Evolutionary conservation across 2,888 invertebrate species (phyloP).

Genomic region (Odontocerum albicorne): DNA sequence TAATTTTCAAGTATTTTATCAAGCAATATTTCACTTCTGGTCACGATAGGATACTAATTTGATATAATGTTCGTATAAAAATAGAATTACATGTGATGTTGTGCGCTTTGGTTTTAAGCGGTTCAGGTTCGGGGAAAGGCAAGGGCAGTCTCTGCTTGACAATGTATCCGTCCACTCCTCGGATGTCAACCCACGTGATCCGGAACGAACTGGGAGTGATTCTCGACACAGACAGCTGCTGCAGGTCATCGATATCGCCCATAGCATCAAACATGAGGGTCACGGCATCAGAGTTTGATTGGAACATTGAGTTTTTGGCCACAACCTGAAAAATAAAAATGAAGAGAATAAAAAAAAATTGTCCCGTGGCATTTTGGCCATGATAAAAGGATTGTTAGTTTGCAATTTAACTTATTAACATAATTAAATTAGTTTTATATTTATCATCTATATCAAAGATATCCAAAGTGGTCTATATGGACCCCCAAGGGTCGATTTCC

Average conservation of each 20-base stretch:
- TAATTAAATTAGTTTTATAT: no score
- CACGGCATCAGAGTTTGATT: slow-evolving; percentile 64
- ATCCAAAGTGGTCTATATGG: no score
- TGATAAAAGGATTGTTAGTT: no score
- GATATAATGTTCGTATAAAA: not conserved
- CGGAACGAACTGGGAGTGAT: slow-evolving; percentile 56
- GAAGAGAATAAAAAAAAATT: slow-evolving; percentile 39
- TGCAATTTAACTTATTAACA: no score
- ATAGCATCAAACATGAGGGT: slow-evolving; percentile 65
- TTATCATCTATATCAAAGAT: no score
- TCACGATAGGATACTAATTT: no score
- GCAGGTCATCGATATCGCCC: slow-evolving; percentile 63
- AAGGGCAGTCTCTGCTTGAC: slow-evolving; percentile 54
- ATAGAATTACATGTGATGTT: slow-evolving; percentile 45
- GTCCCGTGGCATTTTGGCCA: slow-evolving; percentile 3
- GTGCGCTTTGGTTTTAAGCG: slow-evolving; percentile 48
- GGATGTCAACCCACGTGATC: slow-evolving; percentile 63
- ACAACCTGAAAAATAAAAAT: slow-evolving; percentile 53
- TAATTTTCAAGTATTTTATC: no score
- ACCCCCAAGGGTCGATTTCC: no score
- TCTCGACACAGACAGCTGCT: slow-evolving; percentile 54
- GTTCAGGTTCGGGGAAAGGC: slow-evolving; percentile 58
- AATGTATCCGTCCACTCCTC: slow-evolving; percentile 62
- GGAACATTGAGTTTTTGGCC: slow-evolving; percentile 63
- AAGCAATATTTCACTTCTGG: no score